Evolutionary conservation across 2,888 invertebrate genomes (phyloP).

Genomic region (Acrobasis consociella): DNA sequence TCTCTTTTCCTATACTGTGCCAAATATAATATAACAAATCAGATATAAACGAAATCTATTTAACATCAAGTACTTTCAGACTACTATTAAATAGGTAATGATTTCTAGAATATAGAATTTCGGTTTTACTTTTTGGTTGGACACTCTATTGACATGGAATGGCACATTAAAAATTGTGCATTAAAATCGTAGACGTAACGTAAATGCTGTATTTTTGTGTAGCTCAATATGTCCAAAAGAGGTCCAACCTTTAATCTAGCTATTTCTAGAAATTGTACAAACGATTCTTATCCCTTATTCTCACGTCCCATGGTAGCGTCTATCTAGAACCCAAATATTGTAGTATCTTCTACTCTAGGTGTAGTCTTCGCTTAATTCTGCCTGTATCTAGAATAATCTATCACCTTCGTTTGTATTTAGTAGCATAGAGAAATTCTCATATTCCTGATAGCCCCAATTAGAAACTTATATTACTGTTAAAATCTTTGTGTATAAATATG

Average conservation of each 20-base stretch:
- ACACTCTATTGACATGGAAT: neutral
- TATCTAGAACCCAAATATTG: constrained; percentile 54
- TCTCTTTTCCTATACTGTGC: constrained; percentile 71
- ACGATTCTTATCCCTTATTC: constrained; percentile 74
- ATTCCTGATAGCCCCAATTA: constrained; percentile 17
- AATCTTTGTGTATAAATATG: constrained; percentile 2
- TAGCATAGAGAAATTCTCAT: neutral
- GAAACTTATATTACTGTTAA: constrained; percentile 1
- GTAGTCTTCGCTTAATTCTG: constrained; percentile 17
- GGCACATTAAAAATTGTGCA: neutral
- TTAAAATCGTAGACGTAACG: neutral
- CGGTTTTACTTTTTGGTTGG: neutral
- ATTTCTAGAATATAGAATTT: constrained; percentile 9
- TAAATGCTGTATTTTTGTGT: neutral
- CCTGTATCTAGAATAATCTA: constrained; percentile 7
- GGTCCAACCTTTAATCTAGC: constrained; percentile 39
- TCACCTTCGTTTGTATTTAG: neutral
- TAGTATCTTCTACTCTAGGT: constrained; percentile 40
- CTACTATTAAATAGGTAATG: constrained; percentile 25
- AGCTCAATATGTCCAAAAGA: neutral
- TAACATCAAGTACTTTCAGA: constrained; percentile 23
- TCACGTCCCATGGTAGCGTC: constrained; percentile 76
- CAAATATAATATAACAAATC: constrained; percentile 48
- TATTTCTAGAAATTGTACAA: constrained; percentile 72
- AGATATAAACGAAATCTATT: constrained; percentile 28